Base-by-base conservation (phyloP, 2,797 vertebrate species). In the Cryptoprocta ferox region DNA sequence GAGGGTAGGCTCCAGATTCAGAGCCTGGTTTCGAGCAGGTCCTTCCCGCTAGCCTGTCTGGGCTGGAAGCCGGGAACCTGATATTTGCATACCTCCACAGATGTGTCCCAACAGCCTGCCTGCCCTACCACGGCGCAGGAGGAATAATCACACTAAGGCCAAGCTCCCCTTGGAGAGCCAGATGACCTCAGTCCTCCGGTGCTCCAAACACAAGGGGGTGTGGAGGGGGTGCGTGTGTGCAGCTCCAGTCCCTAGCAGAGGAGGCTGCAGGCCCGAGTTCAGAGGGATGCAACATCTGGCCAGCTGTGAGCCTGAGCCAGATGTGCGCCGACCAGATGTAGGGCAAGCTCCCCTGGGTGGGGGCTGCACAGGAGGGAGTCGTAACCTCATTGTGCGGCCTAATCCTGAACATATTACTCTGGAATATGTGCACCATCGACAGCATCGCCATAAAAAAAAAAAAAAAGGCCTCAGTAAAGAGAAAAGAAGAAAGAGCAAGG, bases 291-390 rank as follows among this genome's bases (percentile, higher is more conserved):
- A 97, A 93, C 96, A 98, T 98, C 95, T 98, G 97, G 98, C 94
- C 96, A 97, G 96, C 78, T 95, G 96, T 91, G 88, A 94, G 94
- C 56, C 83, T 96, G 94, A 97, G 95, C 97, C 97, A 98, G 98
- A 97, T 97, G 97, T 93, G 90, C 32, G 0, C 68, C 0, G 73
- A 92, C 98, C 98, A 98, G 97, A 98, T 96, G 94, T 56, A 94
- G 97, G 97, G 97, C 96, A 97, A 91, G 96, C 90, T 97, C 97
- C 96, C 97, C 92, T 82, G 89, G 91, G 97, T 66, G 78, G 92
- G 73, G 28, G 35, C 61, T 96, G 53, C 68, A 88, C 97, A 76
- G 94, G 48, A 83, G 92, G 89, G 98, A 94, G 50, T 91, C 66
- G 56, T 87, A 97, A 98, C 92, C 26, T 76, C 76, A 81, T 50